Evolutionary conservation across 2,888 invertebrate species (phyloP), one percentile per base, ranked within the genome.

Genomic region (Coelinius sp.): DNA sequence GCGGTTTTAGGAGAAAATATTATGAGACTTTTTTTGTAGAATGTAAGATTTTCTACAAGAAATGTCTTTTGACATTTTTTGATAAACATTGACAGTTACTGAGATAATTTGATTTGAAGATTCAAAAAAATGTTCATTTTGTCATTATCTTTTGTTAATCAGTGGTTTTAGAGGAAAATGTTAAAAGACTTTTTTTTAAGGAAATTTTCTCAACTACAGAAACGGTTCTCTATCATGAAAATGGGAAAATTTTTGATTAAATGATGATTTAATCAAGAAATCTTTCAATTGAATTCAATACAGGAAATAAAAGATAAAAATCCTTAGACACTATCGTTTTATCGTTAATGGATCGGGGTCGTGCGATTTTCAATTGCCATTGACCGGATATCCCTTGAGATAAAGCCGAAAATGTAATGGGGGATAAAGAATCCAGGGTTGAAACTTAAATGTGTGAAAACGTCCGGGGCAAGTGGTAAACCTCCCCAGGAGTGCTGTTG

Each of bases 401-500:
- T 59, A 59, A 59, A 31, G 46, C 20, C 31, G n/a, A 20, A 3
- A 49, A 35, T 25, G 24, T 35, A 59, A 59, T 59, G 31, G 25
- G 49, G 35, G n/a, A 31, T 22, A 59, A 56, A 56, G 22, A 20
- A 14, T 59, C 20, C 31, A 17, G 35, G 31, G 56, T 56, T 56
- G 27, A 27, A 63, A 59, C 24, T 22, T 22, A 41, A 63, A 35
- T 62, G 62, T 62, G 62, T 35, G 62, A 38, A 62, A 62, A 24
- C 63, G 76, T 75, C 71, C 71, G 69, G 67, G 53, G 71, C 76
- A 68, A 75, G 73, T 68, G 70, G 76, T 70, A 75, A 79, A 77
- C 77, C 77, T 80, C 81, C 82, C 79, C 79, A 73, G 52, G 74
- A 75, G 74, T 77, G 75, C 75, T 63, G 67, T 35, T 62, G 69